Evolutionary conservation across 2,113 vertebrate genomes (phyloP), one percentile per base, ranked within the genome.

Genomic region (Onychorhynchus coronatus): DNA sequence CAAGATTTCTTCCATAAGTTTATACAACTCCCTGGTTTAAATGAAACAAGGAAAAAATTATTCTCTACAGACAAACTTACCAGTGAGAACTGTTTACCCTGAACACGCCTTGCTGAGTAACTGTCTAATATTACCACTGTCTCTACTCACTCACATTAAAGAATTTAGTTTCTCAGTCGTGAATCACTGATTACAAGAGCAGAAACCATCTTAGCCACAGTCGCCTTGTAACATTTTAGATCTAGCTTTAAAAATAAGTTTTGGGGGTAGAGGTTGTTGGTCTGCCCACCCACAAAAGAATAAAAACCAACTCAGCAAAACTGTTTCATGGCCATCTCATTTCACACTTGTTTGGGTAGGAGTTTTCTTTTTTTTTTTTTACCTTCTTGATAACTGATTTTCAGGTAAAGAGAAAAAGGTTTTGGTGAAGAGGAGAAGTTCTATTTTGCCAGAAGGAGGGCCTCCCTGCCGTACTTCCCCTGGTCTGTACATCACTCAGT

Each of bases 51-150:
- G 79, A 78, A 95, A 95, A 95, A 76, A 58, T 23, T 0, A 76
- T 37, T 79, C 56, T 59, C 55, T 59, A 49, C 56, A 37, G 27
- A 84, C 37, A n/a, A 66, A 76, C 17, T 52, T 42, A 63, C 5
- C 55, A 77, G 55, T 14, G 39, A 82, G 63, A 86, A 88, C 18
- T 93, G 84, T 89, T 95, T 95, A 88, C 61, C 59, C 82, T 66
- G 63, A 77, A 91, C 90, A 96, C 82, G 1, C 85, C 91, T 93
- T 74, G 78, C 87, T 95, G 95, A 97, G 84, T 92, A 95, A 95
- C 87, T 88, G 84, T 80, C 87, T 85, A 73, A 14, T 41, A 82
- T 65, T 55, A 94, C 82, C 82, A 82, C 91, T 46, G 46, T 50
- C 82, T 80, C 67, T 83, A 74, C 61, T 79, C 50, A 52, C 23